These are phyloP conservation scores for Odontomyia ornata DNA, from an alignment of 2,888 invertebrate genomes.

Conservation along the genomic window DNA sequence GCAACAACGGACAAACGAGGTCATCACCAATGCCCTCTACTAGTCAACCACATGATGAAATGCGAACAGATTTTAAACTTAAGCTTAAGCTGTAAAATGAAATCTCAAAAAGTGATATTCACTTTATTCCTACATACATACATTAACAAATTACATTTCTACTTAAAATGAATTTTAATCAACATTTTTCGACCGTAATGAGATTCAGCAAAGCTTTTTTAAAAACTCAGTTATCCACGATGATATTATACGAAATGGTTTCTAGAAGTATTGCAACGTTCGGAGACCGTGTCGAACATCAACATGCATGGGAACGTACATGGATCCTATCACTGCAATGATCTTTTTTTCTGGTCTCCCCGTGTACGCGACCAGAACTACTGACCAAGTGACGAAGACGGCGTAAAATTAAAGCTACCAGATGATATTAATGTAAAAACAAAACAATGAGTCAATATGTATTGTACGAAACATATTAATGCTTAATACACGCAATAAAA, in stretches of 20 bases:
- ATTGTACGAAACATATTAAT: not conserved
- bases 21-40: slow-evolving; percentile 47
- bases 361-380: not conserved
- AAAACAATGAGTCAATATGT: slow-evolving; percentile 13
- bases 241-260: not conserved
- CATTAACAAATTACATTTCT: not conserved
- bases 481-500: not conserved
- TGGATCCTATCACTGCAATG: not conserved
- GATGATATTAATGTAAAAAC: not conserved
- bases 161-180: not conserved
- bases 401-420: not conserved
- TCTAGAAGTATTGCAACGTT: not conserved
- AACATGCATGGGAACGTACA: slow-evolving; percentile 22
- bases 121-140: not conserved
- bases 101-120: slow-evolving; percentile 22
- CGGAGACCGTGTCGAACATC: slow-evolving; percentile 23
- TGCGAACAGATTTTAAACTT: not conserved
- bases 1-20: slow-evolving; percentile 67
- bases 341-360: not conserved
- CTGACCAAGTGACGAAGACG: not conserved
- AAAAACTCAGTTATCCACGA: not conserved
- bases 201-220: slow-evolving; percentile 8
- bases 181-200: not conserved
- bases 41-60: not conserved
- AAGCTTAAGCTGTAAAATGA: slow-evolving; percentile 14